Percentiles rank a stretch among this genome's conserved stretches.
Evolutionary conservation across 2,797 vertebrate species (phyloP).

Genomic region (Sebastes glaucus): DNA sequence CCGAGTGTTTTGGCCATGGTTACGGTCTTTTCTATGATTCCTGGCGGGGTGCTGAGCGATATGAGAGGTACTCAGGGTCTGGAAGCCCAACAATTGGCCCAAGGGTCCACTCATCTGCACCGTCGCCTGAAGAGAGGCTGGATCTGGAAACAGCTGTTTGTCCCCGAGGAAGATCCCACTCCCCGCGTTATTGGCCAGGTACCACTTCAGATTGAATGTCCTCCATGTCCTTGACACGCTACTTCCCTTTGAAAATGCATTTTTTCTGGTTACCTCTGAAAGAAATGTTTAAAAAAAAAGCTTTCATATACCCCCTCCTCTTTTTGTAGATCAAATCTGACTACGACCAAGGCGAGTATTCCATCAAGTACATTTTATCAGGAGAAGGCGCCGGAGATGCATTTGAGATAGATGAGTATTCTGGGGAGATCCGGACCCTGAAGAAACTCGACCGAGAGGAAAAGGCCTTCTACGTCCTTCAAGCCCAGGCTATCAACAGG

Average conservation of each 20-base stretch:
- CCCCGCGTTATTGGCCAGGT: constrained; percentile 90
- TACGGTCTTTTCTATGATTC: constrained; percentile 69
- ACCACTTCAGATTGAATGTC: constrained; percentile 65
- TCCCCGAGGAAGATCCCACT: constrained; percentile 86
- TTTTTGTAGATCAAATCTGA: constrained; percentile 87
- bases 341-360: constrained; percentile 83
- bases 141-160: constrained; percentile 90
- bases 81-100: constrained; percentile 58
- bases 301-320: not conserved
- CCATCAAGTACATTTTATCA: constrained; percentile 85
- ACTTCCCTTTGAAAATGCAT: constrained; percentile 46
- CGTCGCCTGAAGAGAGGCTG: constrained; percentile 85
- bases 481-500: constrained; percentile 87
- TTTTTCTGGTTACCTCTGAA: constrained; percentile 2
- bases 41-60: constrained; percentile 65
- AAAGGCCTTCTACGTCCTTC: constrained; percentile 88
- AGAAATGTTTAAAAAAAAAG: not conserved
- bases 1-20: constrained; percentile 69
- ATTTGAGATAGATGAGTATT: constrained; percentile 86
- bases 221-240: constrained; percentile 65
- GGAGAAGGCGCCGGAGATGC: constrained; percentile 88
- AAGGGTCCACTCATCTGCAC: constrained; percentile 58
- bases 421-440: constrained; percentile 84
- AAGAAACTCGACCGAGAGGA: constrained; percentile 91
- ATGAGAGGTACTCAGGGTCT: constrained; percentile 52